Evolutionary conservation across 2,113 vertebrate species (phyloP), one percentile per base, ranked within the genome.

Genomic region (Blennius ocellaris): DNA sequence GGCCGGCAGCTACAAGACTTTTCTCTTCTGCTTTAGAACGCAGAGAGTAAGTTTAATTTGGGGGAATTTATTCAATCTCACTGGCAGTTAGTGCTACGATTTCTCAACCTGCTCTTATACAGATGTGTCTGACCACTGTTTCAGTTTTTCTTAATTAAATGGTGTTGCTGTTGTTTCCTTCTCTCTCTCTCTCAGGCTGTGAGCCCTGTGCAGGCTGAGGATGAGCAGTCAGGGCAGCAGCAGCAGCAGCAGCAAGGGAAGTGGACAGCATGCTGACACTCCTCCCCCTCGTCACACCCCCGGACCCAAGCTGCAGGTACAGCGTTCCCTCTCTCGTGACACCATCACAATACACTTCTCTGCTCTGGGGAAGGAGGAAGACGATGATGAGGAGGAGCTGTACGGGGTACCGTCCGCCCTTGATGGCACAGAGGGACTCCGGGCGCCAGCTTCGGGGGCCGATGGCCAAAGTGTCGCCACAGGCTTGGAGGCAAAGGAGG

Each of bases 311-410:
- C 94, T 99, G 92, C 96, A 98, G 86, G 98, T 99, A 79, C 98
- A 99, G 64, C 95, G 97, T 81, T 98, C 98, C 3, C 88, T 95
- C 67, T 99, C 98, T 66, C 94, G 94, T 86, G 97, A 99, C 92
- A 97, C 96, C 90, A 97, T 99, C 89, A 97, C 97, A 91, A 98
- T 99, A 92, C 97, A 97, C 93, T 99, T 99, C 94, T 98, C 96
- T 51, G 96, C 97, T 75, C 94, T 95, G 78, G 97, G 97, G 88
- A 96, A 97, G 91, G 97, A 98, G 86, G 97, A 98, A 85, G 97
- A 99, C 65, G 97, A 99, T 50, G 97, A 99, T 73, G 97, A 98
- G 62, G 96, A 98, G 83, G 96, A 96, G 85, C 94, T 97, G 43
- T 94, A 93, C 9, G 81, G 90, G 38, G 40, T 61, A 58, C 84